Evolutionary conservation across 1,140 invertebrate species (phyloP).

Genomic region (Drosophila quadrilineata): DNA sequence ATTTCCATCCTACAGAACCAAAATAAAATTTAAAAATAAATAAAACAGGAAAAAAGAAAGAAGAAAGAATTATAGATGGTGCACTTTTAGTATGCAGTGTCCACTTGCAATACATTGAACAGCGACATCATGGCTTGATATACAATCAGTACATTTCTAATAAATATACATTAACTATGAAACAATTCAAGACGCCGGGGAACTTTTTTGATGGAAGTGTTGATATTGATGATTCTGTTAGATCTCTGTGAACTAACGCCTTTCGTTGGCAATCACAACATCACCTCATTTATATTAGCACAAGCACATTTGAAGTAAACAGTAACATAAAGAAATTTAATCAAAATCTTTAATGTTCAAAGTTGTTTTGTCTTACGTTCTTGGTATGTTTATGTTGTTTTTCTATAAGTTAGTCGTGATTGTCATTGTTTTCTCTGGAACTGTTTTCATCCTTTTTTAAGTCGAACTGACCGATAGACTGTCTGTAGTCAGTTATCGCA

Average conservation of each 20-base stretch:
- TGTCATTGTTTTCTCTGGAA: constrained; percentile 1
- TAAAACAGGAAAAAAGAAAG: no score
- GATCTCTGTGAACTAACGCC: constrained; percentile 24
- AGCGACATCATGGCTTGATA: constrained; percentile 57
- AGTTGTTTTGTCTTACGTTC: neutral
- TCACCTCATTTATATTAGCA: constrained; percentile 53
- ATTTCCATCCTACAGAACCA: constrained; percentile 58
- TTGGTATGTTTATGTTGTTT: constrained; percentile 17
- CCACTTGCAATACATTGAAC: neutral
- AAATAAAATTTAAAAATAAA: no score
- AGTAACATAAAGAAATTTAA: constrained; percentile 25
- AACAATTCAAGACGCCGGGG: constrained; percentile 40
- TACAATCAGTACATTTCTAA: constrained; percentile 79
- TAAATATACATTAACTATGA: constrained; percentile 75
- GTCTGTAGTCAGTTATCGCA: constrained; percentile 37
- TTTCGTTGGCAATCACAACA: constrained; percentile 11
- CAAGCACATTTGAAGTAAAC: constrained; percentile 15
- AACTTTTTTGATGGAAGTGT: constrained; percentile 30
- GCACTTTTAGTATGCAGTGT: no score
- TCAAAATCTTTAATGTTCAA: constrained; percentile 30
- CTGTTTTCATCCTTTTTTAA: constrained; percentile 13
- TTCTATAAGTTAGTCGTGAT: constrained; percentile 32
- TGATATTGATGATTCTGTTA: constrained; percentile 8
- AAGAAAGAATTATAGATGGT: no score
- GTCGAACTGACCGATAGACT: neutral